Percentiles rank a stretch among this genome's conserved stretches.
Conservation (phyloP, 1,140 invertebrate species). For the Propsilocerus akamusi region DNA sequence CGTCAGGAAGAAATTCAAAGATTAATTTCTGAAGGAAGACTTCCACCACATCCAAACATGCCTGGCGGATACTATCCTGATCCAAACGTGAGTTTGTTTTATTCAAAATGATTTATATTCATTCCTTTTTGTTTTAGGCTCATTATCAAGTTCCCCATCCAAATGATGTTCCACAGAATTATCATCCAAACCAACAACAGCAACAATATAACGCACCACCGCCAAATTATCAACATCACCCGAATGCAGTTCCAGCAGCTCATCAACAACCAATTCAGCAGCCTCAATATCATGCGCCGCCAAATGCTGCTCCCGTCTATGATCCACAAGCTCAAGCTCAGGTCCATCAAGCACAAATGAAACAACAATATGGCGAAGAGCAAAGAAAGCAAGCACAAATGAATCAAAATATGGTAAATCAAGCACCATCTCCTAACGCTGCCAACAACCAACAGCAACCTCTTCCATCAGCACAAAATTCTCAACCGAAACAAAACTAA, state of each 20-base stretch:
- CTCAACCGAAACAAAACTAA: background rate
- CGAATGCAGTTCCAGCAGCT: slow-evolving; percentile 17
- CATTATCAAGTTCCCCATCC: slow-evolving; percentile 9
- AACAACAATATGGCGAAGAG: slow-evolving; percentile 9
- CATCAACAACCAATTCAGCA: background rate
- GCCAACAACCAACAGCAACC: slow-evolving; percentile 8
- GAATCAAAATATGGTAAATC: slow-evolving; percentile 7
- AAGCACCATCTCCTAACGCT: too few species aligned
- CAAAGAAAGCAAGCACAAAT: slow-evolving; percentile 2
- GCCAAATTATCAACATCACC: slow-evolving; percentile 8
- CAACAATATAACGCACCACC: slow-evolving; percentile 7
- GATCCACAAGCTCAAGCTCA: slow-evolving; percentile 14
- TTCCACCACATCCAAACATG: slow-evolving; percentile 20
- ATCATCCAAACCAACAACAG: slow-evolving; percentile 15
- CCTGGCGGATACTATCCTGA: slow-evolving; percentile 20
- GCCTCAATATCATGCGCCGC: slow-evolving; percentile 2
- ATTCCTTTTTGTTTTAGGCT: slow-evolving; percentile 12
- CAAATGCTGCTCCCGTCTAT: too few species aligned
- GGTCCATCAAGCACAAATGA: slow-evolving; percentile 14
- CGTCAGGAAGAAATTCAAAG: slow-evolving; percentile 42
- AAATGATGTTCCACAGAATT: slow-evolving; percentile 8
- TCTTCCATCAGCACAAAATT: slow-evolving; percentile 3
- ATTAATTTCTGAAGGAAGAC: slow-evolving; percentile 31
- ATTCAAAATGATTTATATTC: slow-evolving; percentile 9
- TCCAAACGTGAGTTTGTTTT: slow-evolving; percentile 9